Evolutionary conservation across 2,888 invertebrate species (phyloP).

Genomic region (Empis livida): DNA sequence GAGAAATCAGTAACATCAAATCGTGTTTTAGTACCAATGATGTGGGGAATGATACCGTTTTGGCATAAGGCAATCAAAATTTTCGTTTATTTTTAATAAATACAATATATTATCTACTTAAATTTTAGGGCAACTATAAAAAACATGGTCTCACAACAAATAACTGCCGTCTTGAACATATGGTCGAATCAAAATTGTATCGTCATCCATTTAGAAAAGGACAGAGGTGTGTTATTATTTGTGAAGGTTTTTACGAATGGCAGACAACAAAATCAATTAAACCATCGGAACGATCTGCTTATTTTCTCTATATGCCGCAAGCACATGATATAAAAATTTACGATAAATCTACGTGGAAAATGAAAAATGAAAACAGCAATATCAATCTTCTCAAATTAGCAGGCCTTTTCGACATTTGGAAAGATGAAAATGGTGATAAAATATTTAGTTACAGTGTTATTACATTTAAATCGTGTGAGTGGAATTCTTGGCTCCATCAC

Average conservation of each 20-base stretch:
- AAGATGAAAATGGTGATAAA: conserved; percentile 41
- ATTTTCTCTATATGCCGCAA: conserved; percentile 57
- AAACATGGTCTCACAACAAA: conserved; percentile 58
- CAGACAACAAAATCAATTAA: conserved; percentile 52
- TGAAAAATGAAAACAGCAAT: conserved; percentile 22
- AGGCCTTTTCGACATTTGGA: conserved; percentile 61
- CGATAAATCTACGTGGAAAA: conserved; percentile 42
- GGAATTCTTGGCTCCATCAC: conserved; percentile 61
- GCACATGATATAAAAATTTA: conserved; percentile 40
- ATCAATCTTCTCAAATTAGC: conserved; percentile 58
- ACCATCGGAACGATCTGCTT: conserved; percentile 53
- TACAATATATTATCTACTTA: too few species aligned
- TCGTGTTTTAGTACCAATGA: conserved; percentile 61
- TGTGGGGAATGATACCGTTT: conserved; percentile 73
- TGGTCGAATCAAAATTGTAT: conserved; percentile 57
- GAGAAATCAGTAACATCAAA: conserved; percentile 17
- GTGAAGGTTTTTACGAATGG: conserved; percentile 78
- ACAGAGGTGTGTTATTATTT: conserved; percentile 61
- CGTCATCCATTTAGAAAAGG: conserved; percentile 51
- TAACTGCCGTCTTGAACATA: conserved; percentile 62
- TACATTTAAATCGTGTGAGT: conserved; percentile 58
- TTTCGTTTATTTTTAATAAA: background rate
- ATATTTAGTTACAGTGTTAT: conserved; percentile 64
- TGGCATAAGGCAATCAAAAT: conserved; percentile 56
- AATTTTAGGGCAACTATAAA: conserved; percentile 45